Evolutionary conservation across 1,140 invertebrate genomes (phyloP).

Genomic region (Drosophila lacteicornis): DNA sequence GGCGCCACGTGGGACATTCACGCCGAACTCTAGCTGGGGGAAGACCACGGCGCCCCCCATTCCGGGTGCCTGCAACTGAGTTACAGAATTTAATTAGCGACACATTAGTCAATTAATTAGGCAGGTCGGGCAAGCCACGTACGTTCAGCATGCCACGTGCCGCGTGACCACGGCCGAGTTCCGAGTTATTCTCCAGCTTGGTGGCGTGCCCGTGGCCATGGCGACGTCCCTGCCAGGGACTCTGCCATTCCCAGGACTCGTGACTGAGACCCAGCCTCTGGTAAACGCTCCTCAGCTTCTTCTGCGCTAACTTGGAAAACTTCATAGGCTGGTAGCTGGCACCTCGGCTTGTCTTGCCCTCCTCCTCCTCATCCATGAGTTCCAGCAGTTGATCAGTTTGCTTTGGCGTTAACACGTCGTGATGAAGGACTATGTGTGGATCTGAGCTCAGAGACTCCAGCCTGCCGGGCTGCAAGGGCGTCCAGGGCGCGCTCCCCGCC

Average conservation of each 20-base stretch:
- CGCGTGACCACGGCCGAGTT: slow-evolving; percentile 9
- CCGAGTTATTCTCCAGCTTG: slow-evolving; percentile 11
- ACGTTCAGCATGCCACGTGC: slow-evolving; percentile 73
- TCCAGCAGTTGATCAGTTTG: slow-evolving; percentile 42
- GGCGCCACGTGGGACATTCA: slow-evolving; percentile 61
- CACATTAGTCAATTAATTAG: slow-evolving; percentile 74
- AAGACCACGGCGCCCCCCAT: slow-evolving; percentile 74
- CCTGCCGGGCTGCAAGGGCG: slow-evolving; percentile 92
- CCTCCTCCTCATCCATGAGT: slow-evolving; percentile 39
- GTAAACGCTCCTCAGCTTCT: slow-evolving; percentile 27
- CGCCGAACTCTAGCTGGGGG: slow-evolving; percentile 72
- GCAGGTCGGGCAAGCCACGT: slow-evolving; percentile 32
- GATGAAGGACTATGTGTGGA: slow-evolving; percentile 94
- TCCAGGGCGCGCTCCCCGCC: slow-evolving; percentile 87
- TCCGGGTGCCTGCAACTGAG: slow-evolving; percentile 63
- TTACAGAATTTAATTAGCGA: slow-evolving; percentile 61
- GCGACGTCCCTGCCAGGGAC: slow-evolving; percentile 61
- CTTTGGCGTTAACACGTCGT: slow-evolving; percentile 90
- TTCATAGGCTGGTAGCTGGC: slow-evolving; percentile 25
- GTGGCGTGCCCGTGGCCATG: slow-evolving; percentile 66
- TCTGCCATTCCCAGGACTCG: neutral
- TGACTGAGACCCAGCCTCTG: slow-evolving; percentile 49
- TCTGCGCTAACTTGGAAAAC: slow-evolving; percentile 41
- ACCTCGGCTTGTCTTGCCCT: neutral
- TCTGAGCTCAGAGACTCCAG: slow-evolving; percentile 94